These are phyloP conservation scores for Ptyas mucosa DNA, from an alignment of 2,113 vertebrate species.

Conservation along the genomic window DNA sequence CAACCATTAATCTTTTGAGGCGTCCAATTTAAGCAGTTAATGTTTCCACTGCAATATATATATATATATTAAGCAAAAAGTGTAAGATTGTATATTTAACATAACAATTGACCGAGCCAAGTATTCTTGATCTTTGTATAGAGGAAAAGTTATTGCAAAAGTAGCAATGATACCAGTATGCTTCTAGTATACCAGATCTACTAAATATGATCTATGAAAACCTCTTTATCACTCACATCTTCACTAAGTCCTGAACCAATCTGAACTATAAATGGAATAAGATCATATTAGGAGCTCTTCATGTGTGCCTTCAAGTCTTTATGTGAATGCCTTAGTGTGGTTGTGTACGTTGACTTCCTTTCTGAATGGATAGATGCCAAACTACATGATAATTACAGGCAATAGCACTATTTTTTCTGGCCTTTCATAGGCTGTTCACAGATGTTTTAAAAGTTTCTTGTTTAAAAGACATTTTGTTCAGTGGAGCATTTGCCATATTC, in stretches of 20 bases:
- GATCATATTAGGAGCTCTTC: slow-evolving; percentile 41
- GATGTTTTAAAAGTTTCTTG: slow-evolving; percentile 6
- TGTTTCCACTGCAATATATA: neutral
- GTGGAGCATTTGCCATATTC: slow-evolving; percentile 32
- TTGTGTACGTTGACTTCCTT: slow-evolving; percentile 34
- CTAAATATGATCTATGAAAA: neutral
- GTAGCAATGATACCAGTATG: neutral
- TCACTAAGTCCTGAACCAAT: neutral
- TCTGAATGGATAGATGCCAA: slow-evolving; percentile 24
- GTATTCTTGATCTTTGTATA: neutral
- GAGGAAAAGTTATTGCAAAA: neutral
- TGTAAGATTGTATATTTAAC: neutral
- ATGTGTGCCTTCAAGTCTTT: slow-evolving; percentile 10
- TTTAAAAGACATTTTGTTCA: slow-evolving; percentile 15
- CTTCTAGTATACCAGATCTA: too few relatives aligned
- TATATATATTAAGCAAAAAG: too few relatives aligned
- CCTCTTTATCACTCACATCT: neutral
- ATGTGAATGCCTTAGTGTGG: slow-evolving; percentile 27
- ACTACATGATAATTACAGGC: slow-evolving; percentile 25
- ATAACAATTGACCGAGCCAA: neutral
- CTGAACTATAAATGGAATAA: slow-evolving; percentile 18
- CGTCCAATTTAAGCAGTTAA: neutral
- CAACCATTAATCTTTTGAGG: neutral
- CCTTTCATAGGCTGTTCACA: slow-evolving; percentile 24
- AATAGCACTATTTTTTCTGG: slow-evolving; percentile 27